A percentile compares a stretch with the other conserved stretches of the same genome.
phyloP scores from a whole-genome alignment of 2,888 invertebrate species.

The Uropetala carovei region DNA sequence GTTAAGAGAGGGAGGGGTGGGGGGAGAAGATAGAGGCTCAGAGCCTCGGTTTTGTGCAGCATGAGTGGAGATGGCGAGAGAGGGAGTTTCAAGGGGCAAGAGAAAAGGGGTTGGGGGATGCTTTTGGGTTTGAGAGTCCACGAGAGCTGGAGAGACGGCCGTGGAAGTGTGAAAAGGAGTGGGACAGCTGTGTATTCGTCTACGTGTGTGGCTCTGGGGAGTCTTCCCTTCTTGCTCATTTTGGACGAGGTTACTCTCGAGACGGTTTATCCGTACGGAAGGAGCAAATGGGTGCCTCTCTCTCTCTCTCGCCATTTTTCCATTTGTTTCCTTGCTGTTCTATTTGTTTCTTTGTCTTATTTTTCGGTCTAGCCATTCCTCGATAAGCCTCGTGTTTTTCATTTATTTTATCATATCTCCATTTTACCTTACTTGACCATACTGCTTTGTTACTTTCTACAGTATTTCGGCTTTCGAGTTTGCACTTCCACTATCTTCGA shows the following conservation, averaged over 20 bases:
- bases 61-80: too few species aligned
- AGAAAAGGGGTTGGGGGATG: too few species aligned
- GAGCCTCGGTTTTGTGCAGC: too few species aligned
- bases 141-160: background rate
- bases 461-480: too few species aligned
- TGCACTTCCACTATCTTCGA: too few species aligned
- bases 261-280: background rate
- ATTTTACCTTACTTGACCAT: too few species aligned
- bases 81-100: too few species aligned
- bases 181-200: background rate
- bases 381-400: background rate
- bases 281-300: background rate
- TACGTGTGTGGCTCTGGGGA: background rate
- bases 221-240: background rate
- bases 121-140: too few species aligned
- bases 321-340: background rate
- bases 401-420: background rate
- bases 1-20: too few species aligned
- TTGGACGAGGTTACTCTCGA: background rate
- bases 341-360: background rate
- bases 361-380: background rate
- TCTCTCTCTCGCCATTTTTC: background rate
- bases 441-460: too few species aligned
- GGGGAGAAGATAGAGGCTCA: too few species aligned
- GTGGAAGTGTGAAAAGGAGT: slow-evolving; percentile 12